Evolutionary conservation across 1,140 invertebrate genomes (phyloP).

Genomic region (Euglossa dilemma): DNA sequence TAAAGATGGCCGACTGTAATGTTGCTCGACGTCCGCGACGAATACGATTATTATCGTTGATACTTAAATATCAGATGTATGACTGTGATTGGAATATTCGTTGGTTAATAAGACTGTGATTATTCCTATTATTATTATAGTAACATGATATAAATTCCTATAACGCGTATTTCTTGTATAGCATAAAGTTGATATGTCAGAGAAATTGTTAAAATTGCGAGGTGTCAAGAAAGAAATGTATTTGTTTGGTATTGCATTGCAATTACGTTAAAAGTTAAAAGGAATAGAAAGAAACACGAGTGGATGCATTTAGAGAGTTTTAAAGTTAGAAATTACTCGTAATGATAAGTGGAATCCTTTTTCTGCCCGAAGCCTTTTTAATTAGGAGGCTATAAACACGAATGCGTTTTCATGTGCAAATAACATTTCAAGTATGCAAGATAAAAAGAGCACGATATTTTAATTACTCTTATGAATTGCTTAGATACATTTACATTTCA

Average conservation of each 20-base stretch:
- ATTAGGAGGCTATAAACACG: slow-evolving; percentile 2
- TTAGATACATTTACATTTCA: no score
- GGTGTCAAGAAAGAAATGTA: not conserved
- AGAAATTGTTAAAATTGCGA: not conserved
- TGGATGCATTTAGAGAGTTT: not conserved
- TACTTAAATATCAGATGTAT: no score
- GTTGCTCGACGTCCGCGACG: not conserved
- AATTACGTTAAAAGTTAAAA: not conserved
- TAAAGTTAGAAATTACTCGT: not conserved
- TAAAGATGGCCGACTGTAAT: not conserved
- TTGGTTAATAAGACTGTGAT: no score
- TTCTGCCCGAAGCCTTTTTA: not conserved
- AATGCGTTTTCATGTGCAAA: not conserved
- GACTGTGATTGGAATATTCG: no score
- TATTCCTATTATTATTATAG: no score
- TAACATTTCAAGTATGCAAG: not conserved
- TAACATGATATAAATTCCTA: no score
- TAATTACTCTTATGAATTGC: no score
- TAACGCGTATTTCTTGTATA: no score
- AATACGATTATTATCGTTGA: no score
- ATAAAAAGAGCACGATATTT: no score
- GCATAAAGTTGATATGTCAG: no score
- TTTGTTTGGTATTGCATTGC: not conserved
- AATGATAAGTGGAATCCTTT: not conserved
- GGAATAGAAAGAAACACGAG: not conserved